These are phyloP conservation scores for Meta bourneti DNA, from an alignment of 2,888 invertebrate species.

Conservation along the genomic window DNA sequence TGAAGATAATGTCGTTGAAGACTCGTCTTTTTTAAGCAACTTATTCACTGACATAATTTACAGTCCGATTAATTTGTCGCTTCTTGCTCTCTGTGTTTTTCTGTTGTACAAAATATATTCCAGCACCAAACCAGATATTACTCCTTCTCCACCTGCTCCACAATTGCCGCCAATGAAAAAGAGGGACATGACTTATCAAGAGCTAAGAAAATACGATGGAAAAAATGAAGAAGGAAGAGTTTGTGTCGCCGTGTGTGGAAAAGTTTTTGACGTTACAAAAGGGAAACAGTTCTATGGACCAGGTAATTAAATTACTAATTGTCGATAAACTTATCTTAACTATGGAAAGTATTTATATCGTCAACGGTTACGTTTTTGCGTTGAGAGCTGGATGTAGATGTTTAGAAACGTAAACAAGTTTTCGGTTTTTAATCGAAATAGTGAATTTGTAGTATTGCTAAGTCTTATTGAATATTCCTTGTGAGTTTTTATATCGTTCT, in stretches of 20 bases:
- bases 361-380: too few species aligned
- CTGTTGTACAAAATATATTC: constrained; percentile 72
- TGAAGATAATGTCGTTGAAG: constrained; percentile 30
- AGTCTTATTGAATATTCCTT: not conserved
- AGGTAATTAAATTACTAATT: constrained; percentile 84
- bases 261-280: constrained; percentile 95
- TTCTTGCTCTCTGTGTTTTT: constrained; percentile 60
- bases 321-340: not conserved
- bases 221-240: constrained; percentile 91
- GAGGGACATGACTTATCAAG: constrained; percentile 93
- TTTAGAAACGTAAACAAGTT: not conserved
- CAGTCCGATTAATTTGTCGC: constrained; percentile 71
- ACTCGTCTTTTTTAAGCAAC: constrained; percentile 12
- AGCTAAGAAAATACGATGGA: constrained; percentile 93
- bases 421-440: not conserved
- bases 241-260: constrained; percentile 95
- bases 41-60: constrained; percentile 66
- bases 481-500: too few species aligned
- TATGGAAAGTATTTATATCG: not conserved
- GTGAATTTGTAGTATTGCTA: not conserved
- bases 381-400: too few species aligned
- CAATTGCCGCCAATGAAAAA: constrained; percentile 79
- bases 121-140: constrained; percentile 47
- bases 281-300: constrained; percentile 96
- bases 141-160: constrained; percentile 38